phyloP scores from a whole-genome alignment of 2,797 vertebrate genomes.

The Darevskia nairensis region DNA sequence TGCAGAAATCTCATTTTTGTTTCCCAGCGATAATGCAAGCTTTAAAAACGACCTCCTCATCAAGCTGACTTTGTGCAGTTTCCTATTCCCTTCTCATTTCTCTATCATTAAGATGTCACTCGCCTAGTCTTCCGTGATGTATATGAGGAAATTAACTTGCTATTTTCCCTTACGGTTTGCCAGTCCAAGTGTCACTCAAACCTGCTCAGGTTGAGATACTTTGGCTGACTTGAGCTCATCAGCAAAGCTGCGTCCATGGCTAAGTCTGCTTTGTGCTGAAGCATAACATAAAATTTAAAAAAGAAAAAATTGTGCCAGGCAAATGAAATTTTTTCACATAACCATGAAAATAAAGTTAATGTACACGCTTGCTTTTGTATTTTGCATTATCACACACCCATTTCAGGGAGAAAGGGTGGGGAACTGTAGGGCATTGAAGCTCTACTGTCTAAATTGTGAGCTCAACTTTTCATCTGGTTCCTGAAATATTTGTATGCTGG shows the following conservation, averaged over 20 bases:
- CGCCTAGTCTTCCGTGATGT: slow-evolving; percentile 4
- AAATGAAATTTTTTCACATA: background rate
- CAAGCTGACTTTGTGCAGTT: background rate
- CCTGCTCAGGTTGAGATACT: background rate
- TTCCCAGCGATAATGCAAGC: slow-evolving; percentile 9
- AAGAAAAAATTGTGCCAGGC: background rate
- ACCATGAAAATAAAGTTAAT: background rate
- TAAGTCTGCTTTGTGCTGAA: background rate
- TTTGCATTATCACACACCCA: background rate
- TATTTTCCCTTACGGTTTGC: slow-evolving; percentile 20
- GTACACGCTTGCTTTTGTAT: background rate
- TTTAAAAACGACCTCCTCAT: slow-evolving; percentile 17
- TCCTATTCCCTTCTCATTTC: slow-evolving; percentile 36
- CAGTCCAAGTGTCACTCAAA: slow-evolving; percentile 23
- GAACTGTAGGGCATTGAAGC: background rate
- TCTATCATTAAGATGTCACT: slow-evolving; percentile 35
- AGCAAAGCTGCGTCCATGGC: background rate
- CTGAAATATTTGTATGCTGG: background rate
- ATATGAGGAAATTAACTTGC: slow-evolving; percentile 41
- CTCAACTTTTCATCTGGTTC: background rate
- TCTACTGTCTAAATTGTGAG: background rate
- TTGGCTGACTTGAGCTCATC: background rate
- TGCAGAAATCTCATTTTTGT: slow-evolving; percentile 38
- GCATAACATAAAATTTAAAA: background rate
- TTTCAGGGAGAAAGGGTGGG: background rate